Conservation (phyloP, 2,888 invertebrate genomes). For the Hydroisotoma schaefferi region DNA sequence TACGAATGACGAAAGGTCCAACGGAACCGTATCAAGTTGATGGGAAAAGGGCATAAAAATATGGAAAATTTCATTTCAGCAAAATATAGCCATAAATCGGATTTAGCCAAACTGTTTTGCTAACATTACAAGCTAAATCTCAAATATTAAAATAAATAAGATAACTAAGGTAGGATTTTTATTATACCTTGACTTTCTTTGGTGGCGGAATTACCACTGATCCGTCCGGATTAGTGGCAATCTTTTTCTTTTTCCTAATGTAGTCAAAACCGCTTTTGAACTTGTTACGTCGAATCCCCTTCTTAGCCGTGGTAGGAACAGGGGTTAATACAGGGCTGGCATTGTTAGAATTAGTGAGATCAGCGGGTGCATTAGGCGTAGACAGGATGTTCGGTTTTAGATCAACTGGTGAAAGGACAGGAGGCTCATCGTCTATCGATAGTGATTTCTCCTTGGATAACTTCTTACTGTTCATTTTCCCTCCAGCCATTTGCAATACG, state of each 20-base stretch:
- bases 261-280: slow-evolving; percentile 80
- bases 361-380: neutral
- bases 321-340: neutral
- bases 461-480: neutral
- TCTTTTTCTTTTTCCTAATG: slow-evolving; percentile 80
- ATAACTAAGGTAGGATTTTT: neutral
- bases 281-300: slow-evolving; percentile 59
- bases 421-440: neutral
- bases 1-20: too few species aligned
- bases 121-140: too few species aligned
- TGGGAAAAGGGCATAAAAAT: slow-evolving; percentile 9
- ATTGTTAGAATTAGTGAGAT: neutral
- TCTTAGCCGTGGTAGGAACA: slow-evolving; percentile 50
- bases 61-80: neutral
- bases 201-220: slow-evolving; percentile 39
- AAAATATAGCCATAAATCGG: neutral
- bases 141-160: too few species aligned
- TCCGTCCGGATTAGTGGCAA: slow-evolving; percentile 40
- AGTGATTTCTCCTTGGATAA: neutral
- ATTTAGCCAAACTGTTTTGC: too few species aligned
- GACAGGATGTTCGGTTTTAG: neutral
- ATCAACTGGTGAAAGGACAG: neutral
- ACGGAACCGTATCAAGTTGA: slow-evolving; percentile 5
- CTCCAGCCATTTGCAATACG: neutral
- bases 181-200: slow-evolving; percentile 50